Base-by-base conservation (phyloP, 2,113 vertebrate genomes). In the Brachypodius melanocephalos region DNA sequence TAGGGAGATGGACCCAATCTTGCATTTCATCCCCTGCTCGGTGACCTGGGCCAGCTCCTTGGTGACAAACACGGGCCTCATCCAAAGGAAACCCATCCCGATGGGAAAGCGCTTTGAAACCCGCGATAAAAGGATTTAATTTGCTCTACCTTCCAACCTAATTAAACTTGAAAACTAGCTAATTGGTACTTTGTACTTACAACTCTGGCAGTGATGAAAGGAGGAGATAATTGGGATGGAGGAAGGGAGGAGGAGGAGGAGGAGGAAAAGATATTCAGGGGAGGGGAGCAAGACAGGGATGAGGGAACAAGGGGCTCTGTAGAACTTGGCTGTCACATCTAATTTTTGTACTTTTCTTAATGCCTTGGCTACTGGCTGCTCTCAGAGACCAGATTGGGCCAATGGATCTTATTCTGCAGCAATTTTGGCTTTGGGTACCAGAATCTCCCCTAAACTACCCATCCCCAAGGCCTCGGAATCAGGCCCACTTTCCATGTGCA, bases 81-180 rank as follows among this genome's bases (percentile, higher is more conserved):
- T 89, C 82, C 86, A 89, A 91, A 97, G 86, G 68, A 74, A 93
- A 49, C 48, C 63, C 22, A 29, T 89, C 95, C 94, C 77, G 81
- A 90, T 55, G 94, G 95, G 94, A 96, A 96, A 95, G 90, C 1
- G 20, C 95, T 97, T 97, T 96, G 97, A 97, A 97, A 97, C 32
- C 10, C 51, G 96, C n/a, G 76, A 95, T 95, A 97, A 98, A 97
- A 97, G 98, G 94, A 96, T 98, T 97, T 97, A 97, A 98, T 98
- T 98, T 95, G 92, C 96, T 97, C 90, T 96, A 97, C 96, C 98
- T 97, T 97, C 96, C 96, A 96, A 97, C 96, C 97, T 97, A 98
- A 97, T 97, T 98, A 98, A 98, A 97, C 89, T 96, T 96, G 97
- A 98, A 97, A 97, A 98, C 91, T 93, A 97, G 95, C 97, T 98